Evolutionary conservation across 92 coral and sea anemone genomes (phyloP).

Genomic region (Paramuricea clavata): DNA sequence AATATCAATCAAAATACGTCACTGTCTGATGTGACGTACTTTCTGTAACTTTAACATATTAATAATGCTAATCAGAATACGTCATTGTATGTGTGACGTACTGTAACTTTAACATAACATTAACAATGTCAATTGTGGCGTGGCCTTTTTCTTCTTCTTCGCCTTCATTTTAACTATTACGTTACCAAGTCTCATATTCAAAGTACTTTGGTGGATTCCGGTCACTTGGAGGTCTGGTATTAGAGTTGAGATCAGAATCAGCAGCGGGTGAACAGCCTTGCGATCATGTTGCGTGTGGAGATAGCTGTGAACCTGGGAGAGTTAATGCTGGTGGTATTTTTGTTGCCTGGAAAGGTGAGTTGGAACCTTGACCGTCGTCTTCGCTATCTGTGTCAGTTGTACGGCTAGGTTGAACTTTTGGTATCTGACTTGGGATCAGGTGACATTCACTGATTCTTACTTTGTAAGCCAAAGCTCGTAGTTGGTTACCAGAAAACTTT

Average conservation of each 20-base stretch:
- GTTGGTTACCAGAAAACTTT: neutral
- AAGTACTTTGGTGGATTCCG: neutral
- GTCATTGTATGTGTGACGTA: too few relatives aligned
- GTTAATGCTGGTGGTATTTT: neutral
- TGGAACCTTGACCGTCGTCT: neutral
- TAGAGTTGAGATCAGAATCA: neutral
- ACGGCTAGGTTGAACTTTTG: neutral
- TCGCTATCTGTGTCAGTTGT: neutral
- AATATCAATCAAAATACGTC: too few relatives aligned
- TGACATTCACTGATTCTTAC: neutral
- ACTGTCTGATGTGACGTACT: too few relatives aligned
- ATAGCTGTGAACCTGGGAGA: neutral
- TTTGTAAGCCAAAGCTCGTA: neutral
- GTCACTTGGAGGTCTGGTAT: neutral
- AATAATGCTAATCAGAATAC: too few relatives aligned
- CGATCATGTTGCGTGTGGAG: neutral
- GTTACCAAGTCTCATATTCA: neutral
- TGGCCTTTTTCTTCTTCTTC: too few relatives aligned
- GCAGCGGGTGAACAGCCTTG: neutral
- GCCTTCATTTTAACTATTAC: too few relatives aligned
- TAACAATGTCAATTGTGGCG: too few relatives aligned
- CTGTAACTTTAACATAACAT: too few relatives aligned
- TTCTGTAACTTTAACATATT: too few relatives aligned
- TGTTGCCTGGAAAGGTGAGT: neutral
- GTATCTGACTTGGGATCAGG: neutral